phyloP scores from a whole-genome alignment of 1,140 invertebrate species.

The Leptonema lineaticorne region DNA sequence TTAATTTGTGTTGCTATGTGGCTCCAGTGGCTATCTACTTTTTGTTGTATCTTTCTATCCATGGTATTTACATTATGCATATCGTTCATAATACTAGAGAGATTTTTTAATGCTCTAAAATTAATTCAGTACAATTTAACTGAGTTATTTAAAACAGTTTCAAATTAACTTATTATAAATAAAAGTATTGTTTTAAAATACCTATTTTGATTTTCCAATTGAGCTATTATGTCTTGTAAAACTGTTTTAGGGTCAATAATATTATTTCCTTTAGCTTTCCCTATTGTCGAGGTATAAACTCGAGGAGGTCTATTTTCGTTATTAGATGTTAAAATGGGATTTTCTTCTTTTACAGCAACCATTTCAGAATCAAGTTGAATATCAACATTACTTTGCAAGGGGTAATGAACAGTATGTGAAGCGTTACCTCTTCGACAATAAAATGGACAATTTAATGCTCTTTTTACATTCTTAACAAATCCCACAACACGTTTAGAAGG shows the following conservation, averaged over 20 bases:
- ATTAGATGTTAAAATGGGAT: conserved; percentile 1
- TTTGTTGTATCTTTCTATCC: conserved; percentile 52
- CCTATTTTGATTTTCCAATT: conserved; percentile 61
- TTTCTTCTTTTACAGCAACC: not conserved
- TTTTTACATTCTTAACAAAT: conserved; percentile 35
- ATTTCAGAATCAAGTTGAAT: not conserved
- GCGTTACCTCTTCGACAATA: conserved; percentile 15
- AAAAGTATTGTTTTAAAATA: not conserved
- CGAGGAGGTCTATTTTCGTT: conserved; percentile 45
- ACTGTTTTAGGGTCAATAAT: conserved; percentile 51
- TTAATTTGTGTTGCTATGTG: conserved; percentile 61
- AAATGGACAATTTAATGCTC: conserved; percentile 31
- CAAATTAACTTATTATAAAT: no score
- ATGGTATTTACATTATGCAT: conserved; percentile 43
- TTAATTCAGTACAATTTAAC: not conserved
- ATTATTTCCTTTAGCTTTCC: conserved; percentile 51
- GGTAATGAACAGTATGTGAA: conserved; percentile 19
- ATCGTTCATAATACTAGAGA: conserved; percentile 46
- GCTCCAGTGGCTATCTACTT: conserved; percentile 56
- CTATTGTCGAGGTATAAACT: conserved; percentile 54
- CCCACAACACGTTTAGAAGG: conserved; percentile 34
- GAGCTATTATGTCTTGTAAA: conserved; percentile 61
- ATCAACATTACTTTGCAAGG: conserved; percentile 16
- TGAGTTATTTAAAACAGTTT: not conserved
- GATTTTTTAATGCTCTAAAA: conserved; percentile 49